phyloP scores from a whole-genome alignment of 1,140 invertebrate species.

The Drosophila aff. region DNA sequence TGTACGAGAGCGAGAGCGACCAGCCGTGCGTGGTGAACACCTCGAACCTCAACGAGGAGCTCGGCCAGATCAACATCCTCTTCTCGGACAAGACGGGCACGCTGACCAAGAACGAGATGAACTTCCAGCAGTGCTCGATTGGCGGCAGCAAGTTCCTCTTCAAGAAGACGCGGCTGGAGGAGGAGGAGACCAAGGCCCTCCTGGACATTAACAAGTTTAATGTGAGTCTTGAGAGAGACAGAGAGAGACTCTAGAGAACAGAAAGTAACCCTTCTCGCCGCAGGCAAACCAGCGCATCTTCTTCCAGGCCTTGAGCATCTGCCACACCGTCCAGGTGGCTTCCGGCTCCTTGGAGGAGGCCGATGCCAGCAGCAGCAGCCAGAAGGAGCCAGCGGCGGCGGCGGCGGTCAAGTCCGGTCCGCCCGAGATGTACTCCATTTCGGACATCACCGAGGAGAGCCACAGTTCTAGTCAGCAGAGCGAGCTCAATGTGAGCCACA shows the following conservation, averaged over 20 bases:
- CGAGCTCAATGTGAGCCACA: slow-evolving; percentile 67
- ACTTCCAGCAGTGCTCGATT: slow-evolving; percentile 95
- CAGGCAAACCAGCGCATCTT: slow-evolving; percentile 41
- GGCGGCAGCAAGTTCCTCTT: slow-evolving; percentile 90
- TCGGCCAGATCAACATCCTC: slow-evolving; percentile 97
- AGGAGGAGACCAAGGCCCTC: slow-evolving; percentile 28
- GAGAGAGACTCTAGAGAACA: too few species aligned
- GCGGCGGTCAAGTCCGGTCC: slow-evolving; percentile 56
- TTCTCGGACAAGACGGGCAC: slow-evolving; percentile 99
- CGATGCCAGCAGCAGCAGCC: slow-evolving; percentile 13
- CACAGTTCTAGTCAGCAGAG: slow-evolving; percentile 81
- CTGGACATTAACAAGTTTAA: slow-evolving; percentile 51
- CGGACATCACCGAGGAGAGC: slow-evolving; percentile 82
- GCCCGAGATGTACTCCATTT: slow-evolving; percentile 74
- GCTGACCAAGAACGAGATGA: slow-evolving; percentile 98
- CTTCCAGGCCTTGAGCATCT: slow-evolving; percentile 90
- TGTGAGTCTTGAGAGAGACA: not conserved
- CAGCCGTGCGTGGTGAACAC: slow-evolving; percentile 98
- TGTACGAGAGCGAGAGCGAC: slow-evolving; percentile 95
- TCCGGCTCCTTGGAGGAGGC: slow-evolving; percentile 39
- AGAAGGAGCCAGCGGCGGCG: slow-evolving; percentile 18
- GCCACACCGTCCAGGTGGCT: slow-evolving; percentile 91
- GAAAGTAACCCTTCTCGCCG: accelerated
- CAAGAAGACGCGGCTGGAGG: slow-evolving; percentile 51
- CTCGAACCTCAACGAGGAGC: slow-evolving; percentile 99